phyloP scores from a whole-genome alignment of 2,888 invertebrate species.

The Drepanosiphum platanoidis region DNA sequence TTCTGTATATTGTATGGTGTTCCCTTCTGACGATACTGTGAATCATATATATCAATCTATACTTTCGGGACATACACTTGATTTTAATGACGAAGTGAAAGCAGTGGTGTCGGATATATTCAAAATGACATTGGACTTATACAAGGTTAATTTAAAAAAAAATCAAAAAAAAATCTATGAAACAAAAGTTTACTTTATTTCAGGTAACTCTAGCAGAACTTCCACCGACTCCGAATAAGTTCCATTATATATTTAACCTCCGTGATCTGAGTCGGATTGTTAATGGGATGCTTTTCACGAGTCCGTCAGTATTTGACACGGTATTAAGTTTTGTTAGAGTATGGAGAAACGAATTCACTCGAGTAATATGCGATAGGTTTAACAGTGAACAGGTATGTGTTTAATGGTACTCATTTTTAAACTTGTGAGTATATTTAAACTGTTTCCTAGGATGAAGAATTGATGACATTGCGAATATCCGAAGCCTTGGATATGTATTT shows the following conservation, averaged over 20 bases:
- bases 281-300: conserved; percentile 82
- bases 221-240: conserved; percentile 91
- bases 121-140: conserved; percentile 82
- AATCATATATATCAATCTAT: conserved; percentile 86
- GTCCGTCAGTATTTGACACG: conserved; percentile 76
- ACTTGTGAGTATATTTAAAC: neutral
- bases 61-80: conserved; percentile 78
- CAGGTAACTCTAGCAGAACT: conserved; percentile 79
- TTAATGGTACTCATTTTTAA: neutral
- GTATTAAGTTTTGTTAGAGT: conserved; percentile 80
- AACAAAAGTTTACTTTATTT: conserved; percentile 37
- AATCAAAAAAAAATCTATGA: neutral
- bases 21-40: conserved; percentile 82
- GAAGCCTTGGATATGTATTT: conserved; percentile 71
- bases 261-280: conserved; percentile 87
- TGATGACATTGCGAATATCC: conserved; percentile 71
- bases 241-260: conserved; percentile 94
- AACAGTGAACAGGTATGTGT: conserved; percentile 73
- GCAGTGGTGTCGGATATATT: conserved; percentile 76
- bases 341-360: conserved; percentile 90
- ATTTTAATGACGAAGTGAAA: conserved; percentile 76
- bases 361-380: conserved; percentile 88
- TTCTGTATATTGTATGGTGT: conserved; percentile 85
- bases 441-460: conserved; percentile 72
- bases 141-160: conserved; percentile 72